These are phyloP conservation scores for Leucoraja ocellata DNA, from an alignment of 2,797 vertebrate genomes.

Conservation along the genomic window DNA sequence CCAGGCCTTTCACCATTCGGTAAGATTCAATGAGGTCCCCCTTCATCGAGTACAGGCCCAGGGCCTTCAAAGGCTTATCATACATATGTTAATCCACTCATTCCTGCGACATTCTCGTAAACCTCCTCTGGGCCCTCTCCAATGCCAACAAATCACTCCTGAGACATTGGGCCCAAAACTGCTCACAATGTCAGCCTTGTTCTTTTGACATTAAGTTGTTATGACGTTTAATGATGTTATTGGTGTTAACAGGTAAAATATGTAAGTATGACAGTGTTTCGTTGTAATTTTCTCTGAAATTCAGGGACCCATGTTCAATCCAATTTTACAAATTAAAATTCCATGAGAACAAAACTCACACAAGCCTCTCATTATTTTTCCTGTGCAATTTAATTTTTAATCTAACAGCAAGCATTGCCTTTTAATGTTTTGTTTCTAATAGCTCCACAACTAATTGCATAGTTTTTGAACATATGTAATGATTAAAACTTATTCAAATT, in stretches of 20 bases:
- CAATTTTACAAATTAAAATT: slow-evolving; percentile 16
- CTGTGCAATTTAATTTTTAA: background rate
- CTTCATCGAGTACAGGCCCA: too few relatives aligned
- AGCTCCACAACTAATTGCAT: background rate
- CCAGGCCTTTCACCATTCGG: too few relatives aligned
- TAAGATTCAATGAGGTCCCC: too few relatives aligned
- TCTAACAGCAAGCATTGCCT: background rate
- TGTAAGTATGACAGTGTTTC: background rate
- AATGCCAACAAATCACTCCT: too few relatives aligned
- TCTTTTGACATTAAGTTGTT: background rate
- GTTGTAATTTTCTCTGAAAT: background rate
- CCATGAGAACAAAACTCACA: background rate
- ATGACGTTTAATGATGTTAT: background rate
- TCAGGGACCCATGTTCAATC: background rate
- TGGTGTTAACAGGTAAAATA: slow-evolving; percentile 10
- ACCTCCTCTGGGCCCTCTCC: too few relatives aligned
- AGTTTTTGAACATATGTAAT: slow-evolving; percentile 21
- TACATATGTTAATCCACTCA: too few relatives aligned
- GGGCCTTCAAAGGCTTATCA: too few relatives aligned
- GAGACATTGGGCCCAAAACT: too few relatives aligned
- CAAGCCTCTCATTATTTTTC: background rate
- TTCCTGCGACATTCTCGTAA: too few relatives aligned
- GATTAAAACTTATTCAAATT: slow-evolving; percentile 24
- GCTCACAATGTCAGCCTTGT: too few relatives aligned
- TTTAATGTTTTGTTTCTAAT: slow-evolving; percentile 5